A percentile compares a stretch with the other conserved stretches of the same genome.
Evolutionary conservation across 2,888 invertebrate species (phyloP).

Genomic region (Alviniconcha strummeri): DNA sequence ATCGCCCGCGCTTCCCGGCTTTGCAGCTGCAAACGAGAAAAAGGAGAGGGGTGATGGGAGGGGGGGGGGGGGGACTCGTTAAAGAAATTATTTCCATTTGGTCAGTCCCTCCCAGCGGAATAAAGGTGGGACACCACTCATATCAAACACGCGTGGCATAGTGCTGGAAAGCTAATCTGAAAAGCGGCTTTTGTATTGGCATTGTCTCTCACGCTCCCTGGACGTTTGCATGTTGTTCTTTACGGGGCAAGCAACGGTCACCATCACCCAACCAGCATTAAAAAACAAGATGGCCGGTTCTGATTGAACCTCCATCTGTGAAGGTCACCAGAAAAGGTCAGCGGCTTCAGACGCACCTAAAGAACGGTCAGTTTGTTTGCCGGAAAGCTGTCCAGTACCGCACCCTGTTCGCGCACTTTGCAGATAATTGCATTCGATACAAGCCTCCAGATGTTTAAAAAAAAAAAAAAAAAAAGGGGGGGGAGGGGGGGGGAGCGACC

Average conservation of each 20-base stretch:
- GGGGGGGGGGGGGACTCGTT: background rate
- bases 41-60: background rate
- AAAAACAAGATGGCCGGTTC: constrained; percentile 22
- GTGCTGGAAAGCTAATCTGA: background rate
- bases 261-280: constrained; percentile 5
- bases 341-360: background rate
- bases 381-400: background rate
- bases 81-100: background rate
- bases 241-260: constrained; percentile 22
- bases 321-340: constrained; percentile 12
- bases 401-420: background rate
- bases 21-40: background rate
- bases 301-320: constrained; percentile 12
- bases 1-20: no score
- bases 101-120: constrained; percentile 25
- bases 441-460: background rate
- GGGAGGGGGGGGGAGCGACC: no score
- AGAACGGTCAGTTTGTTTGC: constrained; percentile 16
- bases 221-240: constrained; percentile 24
- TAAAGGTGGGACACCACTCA: background rate
- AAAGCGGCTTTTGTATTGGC: background rate
- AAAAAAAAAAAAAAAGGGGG: no score
- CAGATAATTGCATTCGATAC: constrained; percentile 14
- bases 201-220: constrained; percentile 8
- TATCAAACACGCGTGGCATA: background rate